Percentiles rank a stretch among this genome's conserved stretches.
These are phyloP conservation scores for Paragorgia papillata DNA, from an alignment of 92 coral and sea anemone species.

Conservation along the genomic window DNA sequence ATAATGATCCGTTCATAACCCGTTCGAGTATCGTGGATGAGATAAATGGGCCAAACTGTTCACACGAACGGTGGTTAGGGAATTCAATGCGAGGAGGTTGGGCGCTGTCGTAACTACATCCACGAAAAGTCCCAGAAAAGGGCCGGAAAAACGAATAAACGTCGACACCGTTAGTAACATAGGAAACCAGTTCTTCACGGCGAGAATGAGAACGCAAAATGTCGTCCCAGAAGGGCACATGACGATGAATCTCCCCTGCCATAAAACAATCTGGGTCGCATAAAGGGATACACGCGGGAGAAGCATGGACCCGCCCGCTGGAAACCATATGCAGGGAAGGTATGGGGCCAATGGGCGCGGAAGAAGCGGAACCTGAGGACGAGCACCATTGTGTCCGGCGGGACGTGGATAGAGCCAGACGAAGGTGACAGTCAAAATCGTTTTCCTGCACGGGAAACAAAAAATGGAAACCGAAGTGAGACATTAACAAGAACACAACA, in stretches of 20 bases:
- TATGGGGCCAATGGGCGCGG: constrained; percentile 39
- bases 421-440: not conserved
- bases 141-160: constrained; percentile 42
- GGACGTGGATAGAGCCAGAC: too few relatives aligned
- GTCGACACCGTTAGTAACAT: constrained; percentile 43
- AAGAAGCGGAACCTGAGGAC: not conserved
- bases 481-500: too few relatives aligned
- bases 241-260: constrained; percentile 59
- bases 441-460: too few relatives aligned
- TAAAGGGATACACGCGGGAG: constrained; percentile 37
- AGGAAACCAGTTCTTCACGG: constrained; percentile 47
- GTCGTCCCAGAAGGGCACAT: constrained; percentile 42
- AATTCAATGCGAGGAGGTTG: constrained; percentile 23
- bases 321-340: constrained; percentile 50
- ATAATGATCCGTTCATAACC: constrained; percentile 49
- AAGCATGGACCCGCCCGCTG: constrained; percentile 31
- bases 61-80: constrained; percentile 52
- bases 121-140: constrained; percentile 46
- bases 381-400: not conserved
- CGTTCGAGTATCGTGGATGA: constrained; percentile 45
- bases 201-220: constrained; percentile 37
- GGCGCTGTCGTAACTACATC: constrained; percentile 33
- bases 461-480: too few relatives aligned
- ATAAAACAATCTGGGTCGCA: constrained; percentile 47
- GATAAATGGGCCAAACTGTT: constrained; percentile 46